Evolutionary conservation across 2,888 invertebrate species (phyloP).

Genomic region (Xylophagus ater): DNA sequence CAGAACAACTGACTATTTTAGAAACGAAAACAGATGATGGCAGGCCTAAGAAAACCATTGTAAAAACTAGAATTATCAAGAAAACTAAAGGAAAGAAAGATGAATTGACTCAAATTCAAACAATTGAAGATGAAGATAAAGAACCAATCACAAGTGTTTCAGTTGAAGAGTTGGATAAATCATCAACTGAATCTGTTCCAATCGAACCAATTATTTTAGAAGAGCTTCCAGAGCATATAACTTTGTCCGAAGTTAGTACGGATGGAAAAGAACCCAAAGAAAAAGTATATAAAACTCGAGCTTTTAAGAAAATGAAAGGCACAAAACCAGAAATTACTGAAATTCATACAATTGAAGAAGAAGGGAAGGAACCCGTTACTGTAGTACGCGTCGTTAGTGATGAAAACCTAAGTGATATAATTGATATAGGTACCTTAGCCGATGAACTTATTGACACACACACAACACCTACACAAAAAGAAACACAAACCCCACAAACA

Average conservation of each 20-base stretch:
- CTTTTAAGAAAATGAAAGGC: conserved; percentile 23
- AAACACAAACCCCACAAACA: conserved; percentile 28
- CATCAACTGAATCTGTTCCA: neutral
- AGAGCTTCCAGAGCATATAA: conserved; percentile 27
- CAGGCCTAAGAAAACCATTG: conserved; percentile 27
- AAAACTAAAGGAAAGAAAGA: conserved; percentile 24
- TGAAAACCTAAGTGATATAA: conserved; percentile 31
- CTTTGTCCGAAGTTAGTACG: conserved; percentile 11
- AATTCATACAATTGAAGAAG: conserved; percentile 41
- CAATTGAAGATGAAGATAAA: conserved; percentile 28
- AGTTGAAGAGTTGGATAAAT: conserved; percentile 27
- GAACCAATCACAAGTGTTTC: conserved; percentile 29
- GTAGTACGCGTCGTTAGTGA: conserved; percentile 36
- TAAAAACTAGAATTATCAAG: conserved; percentile 30
- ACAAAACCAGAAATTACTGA: conserved; percentile 30
- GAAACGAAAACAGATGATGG: conserved; percentile 27
- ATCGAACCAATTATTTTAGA: conserved; percentile 20
- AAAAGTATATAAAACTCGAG: conserved; percentile 26
- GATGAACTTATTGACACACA: conserved; percentile 26
- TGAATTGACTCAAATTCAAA: conserved; percentile 32
- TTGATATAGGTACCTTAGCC: conserved; percentile 33
- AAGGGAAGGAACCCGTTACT: conserved; percentile 39
- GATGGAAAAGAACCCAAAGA: conserved; percentile 23
- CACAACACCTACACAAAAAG: conserved; percentile 21
- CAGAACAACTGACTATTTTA: conserved; percentile 23